These are phyloP conservation scores for Eupithecia pulchellata DNA, from an alignment of 2,888 invertebrate genomes.

Conservation along the genomic window DNA sequence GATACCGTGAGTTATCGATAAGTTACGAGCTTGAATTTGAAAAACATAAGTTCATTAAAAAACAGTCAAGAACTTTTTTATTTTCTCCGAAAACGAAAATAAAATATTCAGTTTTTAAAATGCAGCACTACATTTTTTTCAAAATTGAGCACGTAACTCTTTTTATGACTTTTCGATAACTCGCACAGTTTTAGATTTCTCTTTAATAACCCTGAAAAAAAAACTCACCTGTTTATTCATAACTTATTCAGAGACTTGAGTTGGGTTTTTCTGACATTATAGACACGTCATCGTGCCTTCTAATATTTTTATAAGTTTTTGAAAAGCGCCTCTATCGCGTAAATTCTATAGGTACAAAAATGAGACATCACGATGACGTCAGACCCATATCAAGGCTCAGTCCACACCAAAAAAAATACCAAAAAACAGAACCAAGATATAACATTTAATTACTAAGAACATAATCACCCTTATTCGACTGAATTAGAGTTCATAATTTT, in stretches of 20 bases:
- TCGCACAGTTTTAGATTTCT: too few species aligned
- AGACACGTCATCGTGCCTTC: background rate
- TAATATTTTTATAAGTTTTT: background rate
- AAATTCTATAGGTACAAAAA: background rate
- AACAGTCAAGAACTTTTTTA: too few species aligned
- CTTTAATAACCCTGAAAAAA: too few species aligned
- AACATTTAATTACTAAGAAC: background rate
- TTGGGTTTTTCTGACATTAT: background rate
- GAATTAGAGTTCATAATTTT: background rate
- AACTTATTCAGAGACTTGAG: background rate
- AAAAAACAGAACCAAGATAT: background rate
- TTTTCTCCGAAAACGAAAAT: too few species aligned
- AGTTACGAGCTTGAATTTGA: too few species aligned
- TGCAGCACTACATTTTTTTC: too few species aligned
- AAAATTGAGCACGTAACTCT: too few species aligned
- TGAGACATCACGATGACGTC: background rate
- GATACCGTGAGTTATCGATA: too few species aligned
- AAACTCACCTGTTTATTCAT: too few species aligned
- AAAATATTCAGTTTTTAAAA: too few species aligned
- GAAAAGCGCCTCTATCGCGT: background rate
- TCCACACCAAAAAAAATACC: background rate
- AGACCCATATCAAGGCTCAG: background rate
- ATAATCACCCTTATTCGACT: background rate
- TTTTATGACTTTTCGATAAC: too few species aligned
- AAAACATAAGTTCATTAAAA: too few species aligned